Conservation (phyloP, 2,113 vertebrate genomes). For the Eolophus roseicapilla region DNA sequence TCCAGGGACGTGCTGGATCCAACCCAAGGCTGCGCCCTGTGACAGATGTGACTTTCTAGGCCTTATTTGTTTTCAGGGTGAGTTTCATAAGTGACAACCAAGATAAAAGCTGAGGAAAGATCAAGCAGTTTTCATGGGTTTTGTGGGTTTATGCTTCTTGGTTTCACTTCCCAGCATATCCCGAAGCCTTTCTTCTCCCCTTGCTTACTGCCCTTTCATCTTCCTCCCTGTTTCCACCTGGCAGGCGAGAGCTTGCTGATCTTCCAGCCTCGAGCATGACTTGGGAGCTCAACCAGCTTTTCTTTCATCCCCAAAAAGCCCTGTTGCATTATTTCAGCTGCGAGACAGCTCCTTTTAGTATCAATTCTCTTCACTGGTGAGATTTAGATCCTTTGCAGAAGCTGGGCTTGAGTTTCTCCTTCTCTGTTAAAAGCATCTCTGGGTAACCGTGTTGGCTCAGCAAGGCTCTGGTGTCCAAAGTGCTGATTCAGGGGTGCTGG, state of each 20-base stretch:
- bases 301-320: not conserved
- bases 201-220: not conserved
- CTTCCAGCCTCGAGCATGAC: not conserved
- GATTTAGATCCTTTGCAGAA: not conserved
- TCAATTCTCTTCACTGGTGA: not conserved
- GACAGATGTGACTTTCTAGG: not conserved
- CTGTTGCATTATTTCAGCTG: not conserved
- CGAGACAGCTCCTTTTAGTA: not conserved
- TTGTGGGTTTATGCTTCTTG: not conserved
- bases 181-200: not conserved
- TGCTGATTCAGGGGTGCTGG: not conserved
- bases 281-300: accelerated
- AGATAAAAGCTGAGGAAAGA: slow-evolving; percentile 26
- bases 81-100: accelerated
- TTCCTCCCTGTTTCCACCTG: accelerated
- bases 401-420: not conserved
- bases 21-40: not conserved
- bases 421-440: not conserved
- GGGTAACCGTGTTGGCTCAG: not conserved
- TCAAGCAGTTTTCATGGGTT: not conserved
- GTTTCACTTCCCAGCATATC: slow-evolving; percentile 3
- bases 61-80: not conserved
- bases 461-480: not conserved
- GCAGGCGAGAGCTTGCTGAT: not conserved
- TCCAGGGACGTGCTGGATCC: not conserved